Base-by-base conservation (phyloP, 2,113 vertebrate species). In the Mormyrus lacerda region DNA sequence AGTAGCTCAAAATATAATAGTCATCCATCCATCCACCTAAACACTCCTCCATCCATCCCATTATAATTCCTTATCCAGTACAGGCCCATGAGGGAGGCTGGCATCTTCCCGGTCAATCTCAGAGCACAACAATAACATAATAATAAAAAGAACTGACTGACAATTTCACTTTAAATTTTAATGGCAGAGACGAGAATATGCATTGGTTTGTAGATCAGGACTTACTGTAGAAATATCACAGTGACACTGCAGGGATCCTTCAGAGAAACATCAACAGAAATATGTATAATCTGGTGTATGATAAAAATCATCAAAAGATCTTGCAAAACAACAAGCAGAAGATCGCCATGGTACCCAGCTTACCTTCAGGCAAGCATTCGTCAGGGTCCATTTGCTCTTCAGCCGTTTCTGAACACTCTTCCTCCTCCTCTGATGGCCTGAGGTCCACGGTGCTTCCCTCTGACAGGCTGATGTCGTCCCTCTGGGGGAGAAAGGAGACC, bases 381-480 rank as follows among this genome's bases (percentile, higher is more conserved):
- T 99, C 98, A 0, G 98, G 98, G 4, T 99, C 98, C 96, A 97
- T 95, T 10, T 79, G 31, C 48, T 98, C 97, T 89, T 99, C 97
- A 0, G 96, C 96, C 84, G 96, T 96, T 93, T 98, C 98, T 0
- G 97, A 97, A 91, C 95, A 96, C 93, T 98, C 96, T 51, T 99
- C 98, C 92, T 98, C 95, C 85, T 98, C 97, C 84, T 99, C 98
- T 0, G 97, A 96, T 90, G 98, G 98, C 93, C 97, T 97, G 93
- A 99, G 94, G 94, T 99, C 98, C 90, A 98, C 97, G 0, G 98
- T 99, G 94, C 98, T 99, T 89, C 98, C 98, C 94, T 99, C 98
- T 0, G 98, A 99, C 91, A 97, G 95, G 91, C 98, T 99, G 95
- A 93, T 89, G 0, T 96, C 96, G 31, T 99, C 98, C 31, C 96